A percentile compares a stretch with the other conserved stretches of the same genome.
phyloP scores from a whole-genome alignment of 2,797 vertebrate species.

The Thripadectes ignobilis region DNA sequence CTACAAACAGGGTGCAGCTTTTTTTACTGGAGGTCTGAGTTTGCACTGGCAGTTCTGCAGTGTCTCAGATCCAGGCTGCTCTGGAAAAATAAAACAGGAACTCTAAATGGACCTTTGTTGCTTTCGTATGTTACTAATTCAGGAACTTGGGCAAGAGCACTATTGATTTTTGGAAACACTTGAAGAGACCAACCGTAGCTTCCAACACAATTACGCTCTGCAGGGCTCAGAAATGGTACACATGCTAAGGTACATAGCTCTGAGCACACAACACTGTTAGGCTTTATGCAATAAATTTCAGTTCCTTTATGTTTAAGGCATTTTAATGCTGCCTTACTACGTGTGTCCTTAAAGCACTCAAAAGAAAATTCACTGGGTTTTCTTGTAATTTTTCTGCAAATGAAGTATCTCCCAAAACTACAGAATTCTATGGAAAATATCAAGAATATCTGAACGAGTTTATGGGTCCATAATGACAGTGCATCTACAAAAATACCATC shows the following conservation, averaged over 20 bases:
- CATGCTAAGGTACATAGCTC: background rate
- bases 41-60: background rate
- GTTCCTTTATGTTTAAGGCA: background rate
- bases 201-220: background rate
- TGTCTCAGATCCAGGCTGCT: background rate
- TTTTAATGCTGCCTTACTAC: background rate
- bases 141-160: background rate
- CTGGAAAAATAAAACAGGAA: background rate
- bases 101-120: background rate
- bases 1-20: background rate
- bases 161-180: background rate
- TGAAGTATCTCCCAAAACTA: background rate
- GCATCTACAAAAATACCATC: background rate
- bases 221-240: background rate
- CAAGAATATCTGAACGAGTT: background rate
- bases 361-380: background rate
- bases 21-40: background rate
- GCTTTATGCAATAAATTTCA: background rate
- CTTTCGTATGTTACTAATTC: background rate
- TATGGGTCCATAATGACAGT: background rate
- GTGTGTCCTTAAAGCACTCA: background rate
- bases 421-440: rapidly evolving
- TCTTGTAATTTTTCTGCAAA: background rate
- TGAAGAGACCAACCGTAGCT: background rate
- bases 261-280: rapidly evolving